Conservation (phyloP, 2,888 invertebrate species). For the Andrena flavipes region DNA sequence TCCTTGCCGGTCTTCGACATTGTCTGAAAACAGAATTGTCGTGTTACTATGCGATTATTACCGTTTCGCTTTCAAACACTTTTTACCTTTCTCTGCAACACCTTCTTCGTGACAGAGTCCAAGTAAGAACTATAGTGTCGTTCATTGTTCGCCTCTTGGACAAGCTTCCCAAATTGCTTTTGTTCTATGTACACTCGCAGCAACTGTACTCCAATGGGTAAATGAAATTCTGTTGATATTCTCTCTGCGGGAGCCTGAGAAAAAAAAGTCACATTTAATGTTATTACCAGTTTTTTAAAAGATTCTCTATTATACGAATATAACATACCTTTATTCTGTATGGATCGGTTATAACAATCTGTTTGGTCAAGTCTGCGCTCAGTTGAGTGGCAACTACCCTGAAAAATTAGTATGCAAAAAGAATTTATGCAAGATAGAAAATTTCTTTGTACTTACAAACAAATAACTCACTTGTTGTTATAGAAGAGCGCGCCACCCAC, state of each 20-base stretch:
- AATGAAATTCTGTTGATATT: conserved; percentile 88
- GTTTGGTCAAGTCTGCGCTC: conserved; percentile 90
- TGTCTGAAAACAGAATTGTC: conserved; percentile 79
- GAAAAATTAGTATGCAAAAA: conserved; percentile 70
- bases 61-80: neutral
- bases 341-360: conserved; percentile 93
- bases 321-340: conserved; percentile 89
- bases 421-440: neutral
- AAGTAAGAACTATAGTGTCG: conserved; percentile 73
- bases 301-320: conserved; percentile 13
- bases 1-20: conserved; percentile 85
- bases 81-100: conserved; percentile 73
- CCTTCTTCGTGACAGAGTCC: conserved; percentile 71
- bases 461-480: conserved; percentile 91
- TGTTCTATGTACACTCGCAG: conserved; percentile 91
- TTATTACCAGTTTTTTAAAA: neutral
- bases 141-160: conserved; percentile 76
- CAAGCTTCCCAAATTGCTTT: conserved; percentile 85
- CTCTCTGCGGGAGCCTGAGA: conserved; percentile 90
- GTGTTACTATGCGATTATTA: neutral
- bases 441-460: conserved; percentile 10
- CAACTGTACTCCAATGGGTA: conserved; percentile 93
- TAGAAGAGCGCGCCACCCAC: conserved; percentile 94
- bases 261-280: neutral
- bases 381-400: conserved; percentile 94